Conservation (phyloP, 2,888 invertebrate species). For the Watsonalla binaria region DNA sequence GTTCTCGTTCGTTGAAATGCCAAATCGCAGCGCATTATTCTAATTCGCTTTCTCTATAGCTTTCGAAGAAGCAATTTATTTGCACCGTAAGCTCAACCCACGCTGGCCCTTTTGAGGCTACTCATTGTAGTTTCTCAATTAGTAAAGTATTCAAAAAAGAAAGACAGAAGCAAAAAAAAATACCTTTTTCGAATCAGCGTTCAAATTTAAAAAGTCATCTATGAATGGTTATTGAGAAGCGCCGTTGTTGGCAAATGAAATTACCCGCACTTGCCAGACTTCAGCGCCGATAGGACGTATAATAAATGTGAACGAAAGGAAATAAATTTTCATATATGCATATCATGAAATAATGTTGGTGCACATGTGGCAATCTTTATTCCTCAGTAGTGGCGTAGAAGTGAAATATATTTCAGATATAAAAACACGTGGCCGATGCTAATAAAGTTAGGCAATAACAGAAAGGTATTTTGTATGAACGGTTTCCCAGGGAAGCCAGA, state of each 20-base stretch:
- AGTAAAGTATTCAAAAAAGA: too few relatives aligned
- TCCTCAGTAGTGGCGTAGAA: conserved; percentile 55
- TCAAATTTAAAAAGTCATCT: too few relatives aligned
- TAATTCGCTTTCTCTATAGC: conserved; percentile 74
- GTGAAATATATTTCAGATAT: conserved; percentile 70
- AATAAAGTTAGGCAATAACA: conserved; percentile 75
- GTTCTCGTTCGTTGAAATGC: conserved; percentile 74
- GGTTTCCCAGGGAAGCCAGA: conserved; percentile 66
- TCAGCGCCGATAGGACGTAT: conserved; percentile 37
- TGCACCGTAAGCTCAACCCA: conserved; percentile 58
- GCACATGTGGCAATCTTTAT: conserved; percentile 64
- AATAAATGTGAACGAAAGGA: conserved; percentile 50
- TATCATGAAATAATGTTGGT: conserved; percentile 53
- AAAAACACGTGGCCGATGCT: conserved; percentile 74
- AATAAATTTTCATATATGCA: conserved; percentile 45
- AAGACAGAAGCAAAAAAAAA: too few relatives aligned
- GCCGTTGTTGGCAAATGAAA: conserved; percentile 40
- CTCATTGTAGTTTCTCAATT: conserved; percentile 20
- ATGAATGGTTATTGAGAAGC: conserved; percentile 22
- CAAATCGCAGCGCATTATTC: conserved; percentile 77
- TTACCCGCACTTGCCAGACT: conserved; percentile 30
- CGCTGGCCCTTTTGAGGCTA: conserved; percentile 30
- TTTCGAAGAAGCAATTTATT: conserved; percentile 76
- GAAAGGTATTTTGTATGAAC: conserved; percentile 76
- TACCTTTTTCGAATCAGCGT: too few relatives aligned